Evolutionary conservation across 2,888 invertebrate species (phyloP).

Genomic region (Lumbricus terrestris): DNA sequence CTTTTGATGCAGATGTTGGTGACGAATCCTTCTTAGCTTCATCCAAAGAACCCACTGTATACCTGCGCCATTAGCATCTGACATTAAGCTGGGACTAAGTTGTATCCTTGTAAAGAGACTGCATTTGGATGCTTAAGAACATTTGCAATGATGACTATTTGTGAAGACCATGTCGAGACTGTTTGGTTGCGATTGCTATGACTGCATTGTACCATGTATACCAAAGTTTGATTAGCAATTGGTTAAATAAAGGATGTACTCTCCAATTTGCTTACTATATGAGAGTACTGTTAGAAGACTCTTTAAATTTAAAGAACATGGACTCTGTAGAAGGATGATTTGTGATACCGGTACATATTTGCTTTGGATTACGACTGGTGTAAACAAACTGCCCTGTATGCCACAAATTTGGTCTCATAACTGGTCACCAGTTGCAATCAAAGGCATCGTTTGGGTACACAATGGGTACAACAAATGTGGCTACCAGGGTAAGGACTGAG

Average conservation of each 20-base stretch:
- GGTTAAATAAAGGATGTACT: no score
- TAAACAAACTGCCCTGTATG: no score
- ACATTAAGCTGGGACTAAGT: constrained; percentile 3
- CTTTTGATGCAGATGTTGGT: neutral
- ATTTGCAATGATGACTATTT: neutral
- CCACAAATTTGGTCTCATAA: no score
- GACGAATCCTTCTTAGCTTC: neutral
- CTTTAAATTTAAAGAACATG: no score
- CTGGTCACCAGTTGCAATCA: no score
- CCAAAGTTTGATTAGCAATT: no score
- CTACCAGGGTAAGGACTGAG: neutral
- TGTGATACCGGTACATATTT: neutral
- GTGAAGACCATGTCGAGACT: no score
- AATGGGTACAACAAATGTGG: no score
- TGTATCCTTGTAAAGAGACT: neutral
- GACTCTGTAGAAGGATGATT: neutral
- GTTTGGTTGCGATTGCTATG: neutral
- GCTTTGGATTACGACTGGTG: neutral
- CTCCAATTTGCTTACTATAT: neutral
- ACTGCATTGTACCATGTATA: neutral
- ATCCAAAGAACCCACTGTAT: neutral
- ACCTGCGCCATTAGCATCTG: neutral
- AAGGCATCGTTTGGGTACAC: no score
- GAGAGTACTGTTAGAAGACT: neutral
- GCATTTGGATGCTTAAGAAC: neutral